Evolutionary conservation across 2,888 invertebrate genomes (phyloP), one percentile per base, ranked within the genome.

Genomic region (Pyralis farinalis): DNA sequence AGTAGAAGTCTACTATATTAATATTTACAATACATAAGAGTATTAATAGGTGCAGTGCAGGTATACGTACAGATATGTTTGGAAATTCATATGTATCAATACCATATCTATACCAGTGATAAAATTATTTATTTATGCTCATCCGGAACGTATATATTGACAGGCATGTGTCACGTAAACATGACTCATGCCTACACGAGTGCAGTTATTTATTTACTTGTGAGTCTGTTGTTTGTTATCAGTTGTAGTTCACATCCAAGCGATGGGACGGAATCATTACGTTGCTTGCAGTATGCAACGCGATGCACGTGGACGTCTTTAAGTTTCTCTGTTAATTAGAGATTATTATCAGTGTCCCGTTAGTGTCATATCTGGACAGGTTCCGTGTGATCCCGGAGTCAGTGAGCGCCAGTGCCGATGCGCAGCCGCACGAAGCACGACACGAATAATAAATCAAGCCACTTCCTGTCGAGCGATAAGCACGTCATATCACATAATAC

Each of bases 361-460:
- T 83, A 82, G 60, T 71, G 68, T 69, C 64, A 63, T 60, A 62
- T 63, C 61, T 61, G 48, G 51, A 49, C 49, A 48, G 48, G 39
- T 58, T 67, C 60, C 69, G 74, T 76, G 82, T 80, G 77, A 76
- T 76, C 79, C 78, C 74, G 74, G 64, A 64, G 66, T 58, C 16
- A 16, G 59, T 51, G 57, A 61, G 53, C 53, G 60, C 53, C 62
- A 63, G 65, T 66, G 65, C 59, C 51, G 64, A 28, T 10, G 11
- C 79, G 76, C 84, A 74, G 77, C 70, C 76, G 61, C 68, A 70
- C 71, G 78, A 77, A 77, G 81, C 86, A 81, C 86, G 87, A 82
- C 84, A 81, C 80, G 87, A 87, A 88, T 88, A 88, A 85, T 84
- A 88, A 88, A 86, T 80, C 80, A 65, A 81, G 76, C 79, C 77